phyloP scores from a whole-genome alignment of 2,797 vertebrate species.

The Onychomys torridus region DNA sequence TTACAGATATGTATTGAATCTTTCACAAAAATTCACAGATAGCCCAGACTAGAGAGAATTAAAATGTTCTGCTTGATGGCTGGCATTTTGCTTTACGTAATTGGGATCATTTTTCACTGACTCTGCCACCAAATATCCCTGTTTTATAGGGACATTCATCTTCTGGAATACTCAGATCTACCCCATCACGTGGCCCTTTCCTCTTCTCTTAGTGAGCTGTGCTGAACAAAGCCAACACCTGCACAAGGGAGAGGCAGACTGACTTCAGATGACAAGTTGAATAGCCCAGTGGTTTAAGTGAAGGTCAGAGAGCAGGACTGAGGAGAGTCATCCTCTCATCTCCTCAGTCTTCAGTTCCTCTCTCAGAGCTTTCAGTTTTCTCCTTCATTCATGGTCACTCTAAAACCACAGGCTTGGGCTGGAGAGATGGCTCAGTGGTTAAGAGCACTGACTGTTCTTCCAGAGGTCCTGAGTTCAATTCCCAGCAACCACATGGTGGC shows the following conservation, averaged over 20 bases:
- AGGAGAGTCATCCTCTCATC: neutral
- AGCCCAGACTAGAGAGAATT: conserved; percentile 65
- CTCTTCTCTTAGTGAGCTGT: neutral
- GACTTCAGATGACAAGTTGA: conserved; percentile 4
- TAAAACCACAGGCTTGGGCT: conserved; percentile 17
- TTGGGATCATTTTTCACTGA: conserved; percentile 62
- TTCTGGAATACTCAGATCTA: conserved; percentile 27
- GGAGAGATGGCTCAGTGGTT: too few relatives aligned
- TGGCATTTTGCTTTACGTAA: conserved; percentile 72
- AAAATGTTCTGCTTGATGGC: conserved; percentile 66
- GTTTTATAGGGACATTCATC: conserved; percentile 55
- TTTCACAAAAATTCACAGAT: conserved; percentile 66
- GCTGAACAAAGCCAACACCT: conserved; percentile 5
- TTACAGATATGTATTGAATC: conserved; percentile 5
- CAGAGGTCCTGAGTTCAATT: too few relatives aligned
- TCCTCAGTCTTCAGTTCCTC: neutral
- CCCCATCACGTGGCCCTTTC: conserved; percentile 1
- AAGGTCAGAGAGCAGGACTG: neutral
- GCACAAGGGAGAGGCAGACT: neutral
- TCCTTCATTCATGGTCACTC: neutral
- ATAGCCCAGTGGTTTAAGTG: accelerated
- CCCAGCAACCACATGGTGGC: too few relatives aligned
- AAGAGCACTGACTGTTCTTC: too few relatives aligned
- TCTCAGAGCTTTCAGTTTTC: neutral
- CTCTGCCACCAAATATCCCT: neutral